Evolutionary conservation across 2,888 invertebrate species (phyloP).

Genomic region (Globia sparganii): DNA sequence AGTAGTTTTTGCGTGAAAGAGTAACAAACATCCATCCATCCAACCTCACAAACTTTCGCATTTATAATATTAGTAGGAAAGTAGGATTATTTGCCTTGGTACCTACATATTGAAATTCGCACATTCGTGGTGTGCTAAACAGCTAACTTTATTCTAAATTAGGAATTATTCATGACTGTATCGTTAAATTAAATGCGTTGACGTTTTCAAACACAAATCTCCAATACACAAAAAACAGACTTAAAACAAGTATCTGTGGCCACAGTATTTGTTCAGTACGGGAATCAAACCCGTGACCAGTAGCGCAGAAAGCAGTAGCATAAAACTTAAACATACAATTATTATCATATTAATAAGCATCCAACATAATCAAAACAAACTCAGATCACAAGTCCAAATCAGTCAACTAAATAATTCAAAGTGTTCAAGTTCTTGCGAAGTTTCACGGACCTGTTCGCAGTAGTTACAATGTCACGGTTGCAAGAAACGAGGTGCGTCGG

Average conservation of each 20-base stretch:
- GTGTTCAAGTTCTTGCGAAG: conserved; percentile 59
- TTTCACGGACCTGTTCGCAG: conserved; percentile 67
- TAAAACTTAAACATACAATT: not conserved
- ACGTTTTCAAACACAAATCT: not conserved
- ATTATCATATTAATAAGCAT: not conserved
- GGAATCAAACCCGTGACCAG: not conserved
- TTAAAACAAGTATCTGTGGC: not conserved
- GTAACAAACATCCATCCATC: no score
- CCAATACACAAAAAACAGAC: not conserved
- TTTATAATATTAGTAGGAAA: no score
- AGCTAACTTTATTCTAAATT: not conserved
- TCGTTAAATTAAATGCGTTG: not conserved
- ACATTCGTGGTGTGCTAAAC: not conserved
- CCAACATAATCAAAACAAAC: conserved; percentile 13
- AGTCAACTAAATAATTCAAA: conserved; percentile 39
- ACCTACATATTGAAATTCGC: not conserved
- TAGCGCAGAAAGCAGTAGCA: not conserved
- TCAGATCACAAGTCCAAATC: conserved; percentile 23
- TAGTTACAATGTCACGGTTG: conserved; percentile 70
- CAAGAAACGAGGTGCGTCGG: conserved; percentile 66
- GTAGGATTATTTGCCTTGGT: no score
- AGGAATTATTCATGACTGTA: not conserved
- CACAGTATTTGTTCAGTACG: not conserved
- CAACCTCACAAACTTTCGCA: no score
- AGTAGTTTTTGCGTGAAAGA: no score